Evolutionary conservation across 2,797 vertebrate genomes (phyloP).

Genomic region (Brachyrhaphis roseni): DNA sequence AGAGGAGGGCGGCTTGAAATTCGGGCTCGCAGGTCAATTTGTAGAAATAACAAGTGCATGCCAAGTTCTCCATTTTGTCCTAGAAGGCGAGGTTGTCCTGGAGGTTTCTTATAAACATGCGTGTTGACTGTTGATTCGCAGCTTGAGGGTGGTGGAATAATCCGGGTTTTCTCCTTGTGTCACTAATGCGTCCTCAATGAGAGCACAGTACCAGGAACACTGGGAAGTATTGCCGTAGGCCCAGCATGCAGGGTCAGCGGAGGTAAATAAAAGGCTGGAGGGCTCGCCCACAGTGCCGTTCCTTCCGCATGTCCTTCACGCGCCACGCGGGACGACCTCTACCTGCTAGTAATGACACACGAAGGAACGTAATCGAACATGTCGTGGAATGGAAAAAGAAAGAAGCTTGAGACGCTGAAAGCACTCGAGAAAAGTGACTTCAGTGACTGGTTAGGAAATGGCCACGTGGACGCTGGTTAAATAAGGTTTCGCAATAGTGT

Average conservation of each 20-base stretch:
- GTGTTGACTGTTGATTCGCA: conserved; percentile 66
- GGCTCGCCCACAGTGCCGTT: conserved; percentile 34
- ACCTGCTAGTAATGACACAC: conserved; percentile 38
- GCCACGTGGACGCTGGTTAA: conserved; percentile 34
- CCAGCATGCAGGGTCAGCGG: conserved; percentile 64
- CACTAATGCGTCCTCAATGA: conserved; percentile 21
- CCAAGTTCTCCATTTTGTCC: conserved; percentile 40
- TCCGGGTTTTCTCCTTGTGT: conserved; percentile 37
- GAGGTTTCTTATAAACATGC: conserved; percentile 64
- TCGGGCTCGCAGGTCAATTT: background rate
- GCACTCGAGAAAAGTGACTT: background rate
- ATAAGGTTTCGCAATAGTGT: conserved; percentile 57
- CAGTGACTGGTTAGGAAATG: conserved; percentile 5
- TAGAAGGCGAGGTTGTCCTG: conserved; percentile 42
- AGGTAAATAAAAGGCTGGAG: conserved; percentile 65
- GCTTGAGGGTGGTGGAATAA: conserved; percentile 54
- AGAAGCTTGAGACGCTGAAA: background rate
- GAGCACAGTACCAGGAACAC: conserved; percentile 50
- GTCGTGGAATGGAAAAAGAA: background rate
- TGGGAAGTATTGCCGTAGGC: conserved; percentile 33
- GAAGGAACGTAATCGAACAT: conserved; percentile 8
- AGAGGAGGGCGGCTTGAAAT: background rate
- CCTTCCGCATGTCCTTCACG: conserved; percentile 67
- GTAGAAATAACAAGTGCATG: conserved; percentile 15
- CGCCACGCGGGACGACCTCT: conserved; percentile 49